These are phyloP conservation scores for Eledona agricola DNA, from an alignment of 2,888 invertebrate species.

Conservation along the genomic window DNA sequence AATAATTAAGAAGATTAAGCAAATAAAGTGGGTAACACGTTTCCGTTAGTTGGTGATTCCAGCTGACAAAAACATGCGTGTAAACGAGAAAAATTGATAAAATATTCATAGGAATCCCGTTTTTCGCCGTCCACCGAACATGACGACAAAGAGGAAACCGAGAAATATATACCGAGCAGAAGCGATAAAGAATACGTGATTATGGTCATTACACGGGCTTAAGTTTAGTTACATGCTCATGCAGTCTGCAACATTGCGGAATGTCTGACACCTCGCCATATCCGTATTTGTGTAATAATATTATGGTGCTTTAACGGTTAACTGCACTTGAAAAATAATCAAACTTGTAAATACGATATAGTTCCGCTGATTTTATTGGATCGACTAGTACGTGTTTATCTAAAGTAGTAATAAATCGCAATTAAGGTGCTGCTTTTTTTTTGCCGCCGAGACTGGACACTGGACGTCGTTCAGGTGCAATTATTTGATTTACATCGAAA, in stretches of 20 bases:
- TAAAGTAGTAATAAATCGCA: slow-evolving; percentile 25
- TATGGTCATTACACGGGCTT: slow-evolving; percentile 40
- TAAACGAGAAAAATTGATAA: slow-evolving; percentile 7
- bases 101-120: slow-evolving; percentile 8
- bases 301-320: slow-evolving; percentile 42
- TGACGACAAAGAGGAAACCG: slow-evolving; percentile 17
- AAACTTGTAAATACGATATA: slow-evolving; percentile 17
- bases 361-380: slow-evolving; percentile 21
- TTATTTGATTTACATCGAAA: slow-evolving; percentile 30
- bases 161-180: slow-evolving; percentile 37
- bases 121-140: slow-evolving; percentile 4
- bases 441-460: neutral
- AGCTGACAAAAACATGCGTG: no score
- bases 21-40: no score
- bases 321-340: slow-evolving; percentile 39
- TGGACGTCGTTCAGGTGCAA: slow-evolving; percentile 3
- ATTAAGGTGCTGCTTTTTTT: slow-evolving; percentile 19
- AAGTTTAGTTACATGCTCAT: slow-evolving; percentile 34
- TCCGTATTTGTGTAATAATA: slow-evolving; percentile 42
- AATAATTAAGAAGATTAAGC: no score
- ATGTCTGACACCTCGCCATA: slow-evolving; percentile 38
- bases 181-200: slow-evolving; percentile 43
- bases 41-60: no score
- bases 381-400: slow-evolving; percentile 17
- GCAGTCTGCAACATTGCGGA: slow-evolving; percentile 36